phyloP scores from a whole-genome alignment of 2,888 invertebrate species.

The Pachliopta kotzebuea region DNA sequence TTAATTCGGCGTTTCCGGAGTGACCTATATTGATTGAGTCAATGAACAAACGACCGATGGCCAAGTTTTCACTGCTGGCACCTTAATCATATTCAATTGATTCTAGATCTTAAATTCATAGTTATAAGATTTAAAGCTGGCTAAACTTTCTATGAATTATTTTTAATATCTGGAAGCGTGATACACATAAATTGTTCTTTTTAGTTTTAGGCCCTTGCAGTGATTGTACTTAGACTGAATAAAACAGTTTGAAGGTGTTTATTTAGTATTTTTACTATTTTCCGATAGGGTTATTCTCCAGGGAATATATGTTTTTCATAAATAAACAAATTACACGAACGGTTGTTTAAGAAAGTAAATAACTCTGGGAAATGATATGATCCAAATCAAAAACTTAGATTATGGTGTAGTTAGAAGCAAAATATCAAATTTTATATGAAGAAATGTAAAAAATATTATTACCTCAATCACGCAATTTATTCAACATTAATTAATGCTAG shows the following conservation, averaged over 20 bases:
- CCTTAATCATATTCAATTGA: constrained; percentile 15
- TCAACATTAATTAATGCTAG: no score
- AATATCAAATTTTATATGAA: neutral
- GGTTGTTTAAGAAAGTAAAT: no score
- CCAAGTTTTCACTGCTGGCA: constrained; percentile 39
- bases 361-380: no score
- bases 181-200: constrained; percentile 41
- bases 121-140: constrained; percentile 31
- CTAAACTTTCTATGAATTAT: constrained; percentile 33
- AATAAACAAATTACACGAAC: no score
- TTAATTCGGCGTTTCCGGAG: constrained; percentile 50
- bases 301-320: no score
- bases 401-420: neutral
- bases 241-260: constrained; percentile 4
- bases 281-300: neutral
- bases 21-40: constrained; percentile 62
- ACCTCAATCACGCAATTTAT: no score
- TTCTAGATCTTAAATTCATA: constrained; percentile 29
- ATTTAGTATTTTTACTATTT: constrained; percentile 5
- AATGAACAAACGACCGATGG: constrained; percentile 57
- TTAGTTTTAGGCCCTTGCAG: constrained; percentile 34
- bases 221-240: constrained; percentile 31
- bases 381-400: neutral
- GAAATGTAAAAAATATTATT: no score
- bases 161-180: constrained; percentile 37